Percentiles rank a stretch among this genome's conserved stretches.
These are phyloP conservation scores for Drosophila nigrodunni DNA, from an alignment of 1,140 invertebrate genomes.

Conservation along the genomic window DNA sequence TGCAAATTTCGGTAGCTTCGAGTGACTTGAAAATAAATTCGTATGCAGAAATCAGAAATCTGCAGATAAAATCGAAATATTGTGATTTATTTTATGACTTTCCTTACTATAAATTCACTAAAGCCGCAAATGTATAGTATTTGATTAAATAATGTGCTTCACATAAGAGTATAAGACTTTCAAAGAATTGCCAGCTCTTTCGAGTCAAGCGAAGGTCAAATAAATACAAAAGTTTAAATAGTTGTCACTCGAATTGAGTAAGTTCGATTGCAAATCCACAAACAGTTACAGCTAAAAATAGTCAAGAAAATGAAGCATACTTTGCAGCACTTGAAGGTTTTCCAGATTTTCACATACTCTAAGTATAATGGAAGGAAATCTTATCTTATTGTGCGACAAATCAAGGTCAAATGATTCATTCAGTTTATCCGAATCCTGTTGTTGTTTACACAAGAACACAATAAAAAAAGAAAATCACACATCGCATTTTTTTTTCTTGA, in stretches of 20 bases:
- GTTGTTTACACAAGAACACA: slow-evolving; percentile 31
- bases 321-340: slow-evolving; percentile 8
- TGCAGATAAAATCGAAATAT: background rate
- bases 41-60: background rate
- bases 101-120: background rate
- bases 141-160: slow-evolving; percentile 19
- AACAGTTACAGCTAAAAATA: background rate
- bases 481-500: slow-evolving; percentile 4
- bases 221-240: background rate
- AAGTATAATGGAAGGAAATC: slow-evolving; percentile 1
- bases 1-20: slow-evolving; percentile 22
- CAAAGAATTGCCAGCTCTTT: slow-evolving; percentile 20
- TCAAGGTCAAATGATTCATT: slow-evolving; percentile 40
- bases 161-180: slow-evolving; percentile 51
- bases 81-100: slow-evolving; percentile 19
- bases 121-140: background rate
- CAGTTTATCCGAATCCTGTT: background rate
- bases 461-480: slow-evolving; percentile 18
- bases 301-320: slow-evolving; percentile 22
- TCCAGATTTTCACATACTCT: background rate
- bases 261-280: background rate
- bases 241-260: background rate
- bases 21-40: slow-evolving; percentile 4
- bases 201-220: slow-evolving; percentile 13
- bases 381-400: slow-evolving; percentile 1